Conservation (phyloP, 2,113 vertebrate genomes). For the Pluvialis apricaria region DNA sequence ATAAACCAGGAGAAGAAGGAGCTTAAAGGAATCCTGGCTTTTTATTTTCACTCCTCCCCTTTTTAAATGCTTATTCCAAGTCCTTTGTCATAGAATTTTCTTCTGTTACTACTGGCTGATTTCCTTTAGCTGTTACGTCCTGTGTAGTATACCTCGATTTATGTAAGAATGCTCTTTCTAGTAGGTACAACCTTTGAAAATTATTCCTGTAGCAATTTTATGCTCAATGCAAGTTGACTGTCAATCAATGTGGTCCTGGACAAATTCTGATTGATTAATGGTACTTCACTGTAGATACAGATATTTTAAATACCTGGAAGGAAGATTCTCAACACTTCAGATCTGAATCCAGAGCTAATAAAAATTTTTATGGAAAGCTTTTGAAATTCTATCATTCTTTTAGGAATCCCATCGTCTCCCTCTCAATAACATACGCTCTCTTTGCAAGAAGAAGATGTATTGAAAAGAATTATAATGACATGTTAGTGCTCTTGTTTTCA, state of each 20-base stretch:
- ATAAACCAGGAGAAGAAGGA: not conserved
- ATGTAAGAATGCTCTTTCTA: not conserved
- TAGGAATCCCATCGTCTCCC: not conserved
- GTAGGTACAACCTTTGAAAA: not conserved
- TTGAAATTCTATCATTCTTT: not conserved
- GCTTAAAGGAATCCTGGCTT: not conserved
- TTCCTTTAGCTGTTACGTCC: not conserved
- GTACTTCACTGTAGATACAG: not conserved
- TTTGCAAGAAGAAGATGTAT: not conserved
- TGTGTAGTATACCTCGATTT: not conserved
- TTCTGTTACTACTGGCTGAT: not conserved
- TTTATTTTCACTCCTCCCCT: rapidly evolving
- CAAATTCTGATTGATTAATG: not conserved
- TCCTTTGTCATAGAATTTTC: not conserved
- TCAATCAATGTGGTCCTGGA: not conserved
- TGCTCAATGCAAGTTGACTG: not conserved
- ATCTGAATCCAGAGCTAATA: not conserved
- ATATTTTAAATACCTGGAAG: not conserved
- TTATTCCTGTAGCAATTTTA: not conserved
- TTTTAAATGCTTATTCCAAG: not conserved
- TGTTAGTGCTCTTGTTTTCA: not conserved
- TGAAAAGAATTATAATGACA: not conserved
- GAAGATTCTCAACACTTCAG: not conserved
- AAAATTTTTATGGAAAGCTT: not conserved
- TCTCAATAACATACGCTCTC: not conserved